Base-by-base conservation (phyloP, 2,113 vertebrate species). In the Panthera leo region DNA sequence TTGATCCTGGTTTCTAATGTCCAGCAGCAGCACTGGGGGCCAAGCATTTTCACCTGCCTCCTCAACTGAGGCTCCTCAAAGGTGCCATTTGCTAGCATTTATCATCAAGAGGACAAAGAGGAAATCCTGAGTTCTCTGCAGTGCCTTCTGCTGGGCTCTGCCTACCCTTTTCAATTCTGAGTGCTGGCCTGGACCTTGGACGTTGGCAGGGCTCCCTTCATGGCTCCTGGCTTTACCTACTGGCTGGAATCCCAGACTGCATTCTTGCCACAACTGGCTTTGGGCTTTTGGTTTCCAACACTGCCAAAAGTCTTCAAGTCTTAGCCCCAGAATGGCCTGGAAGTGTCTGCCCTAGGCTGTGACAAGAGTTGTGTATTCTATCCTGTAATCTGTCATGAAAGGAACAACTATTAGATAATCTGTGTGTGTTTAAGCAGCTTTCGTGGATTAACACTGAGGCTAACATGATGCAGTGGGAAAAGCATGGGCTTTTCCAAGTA, bases 171-270 rank as follows among this genome's bases (percentile, higher is more conserved):
- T 85, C 27, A 18, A 63, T 65, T 91, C 79, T 31, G 34, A 51
- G 12, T 55, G 51, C 78, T 94, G 53, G 58, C 71, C 31, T 61
- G 34, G 89, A 88, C 21, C 15, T 88, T 18, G 4, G 67, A 23
- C 58, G 5, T 83, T 95, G 85, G 88, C 94, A 82, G 65, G 78
- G 51, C 76, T 94, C 39, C 68, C 70, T 79, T 31, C 45, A n/a
- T 2, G 34, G 61, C n/a, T 94, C 63, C n/a, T 67, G 68, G 82
- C 75, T 94, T 51, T 39, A 85, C 13, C 31, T 55, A 53, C 29
- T 88, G 88, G 82, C 96, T 97, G 31, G 79, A 96, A 91, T 34
- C 45, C 65, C 76, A 94, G 58, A 55, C 16, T 95, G 31, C 95
- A 93, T 96, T 96, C 65, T 85, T 94, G 68, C 80, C 83, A 76